These are phyloP conservation scores for Notothenia rossii DNA, from an alignment of 2,113 vertebrate genomes.

Conservation along the genomic window DNA sequence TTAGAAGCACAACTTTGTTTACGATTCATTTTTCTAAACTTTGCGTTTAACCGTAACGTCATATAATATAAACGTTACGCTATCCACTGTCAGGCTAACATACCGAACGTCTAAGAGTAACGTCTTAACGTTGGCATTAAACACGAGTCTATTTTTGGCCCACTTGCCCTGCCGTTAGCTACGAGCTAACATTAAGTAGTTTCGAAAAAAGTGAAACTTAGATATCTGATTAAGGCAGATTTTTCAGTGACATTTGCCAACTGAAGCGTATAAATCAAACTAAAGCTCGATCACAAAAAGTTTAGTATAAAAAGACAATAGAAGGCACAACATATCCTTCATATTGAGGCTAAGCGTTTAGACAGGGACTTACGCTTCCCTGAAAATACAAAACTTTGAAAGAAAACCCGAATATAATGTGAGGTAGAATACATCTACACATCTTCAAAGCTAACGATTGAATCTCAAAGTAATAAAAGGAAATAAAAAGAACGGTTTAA, in stretches of 20 bases:
- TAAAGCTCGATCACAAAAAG: background rate
- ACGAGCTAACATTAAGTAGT: background rate
- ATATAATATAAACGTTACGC: background rate
- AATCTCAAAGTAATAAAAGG: background rate
- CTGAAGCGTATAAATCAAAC: background rate
- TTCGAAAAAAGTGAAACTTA: background rate
- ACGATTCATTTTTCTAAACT: background rate
- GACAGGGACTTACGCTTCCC: background rate
- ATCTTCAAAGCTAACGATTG: accelerated
- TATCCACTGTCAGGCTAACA: background rate
- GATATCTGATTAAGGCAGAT: background rate
- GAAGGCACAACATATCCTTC: accelerated
- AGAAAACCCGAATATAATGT: background rate
- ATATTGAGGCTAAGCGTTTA: background rate
- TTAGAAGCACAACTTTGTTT: accelerated
- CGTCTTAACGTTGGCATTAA: accelerated
- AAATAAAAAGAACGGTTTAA: conserved; percentile 16
- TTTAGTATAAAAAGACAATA: accelerated
- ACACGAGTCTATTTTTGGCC: background rate
- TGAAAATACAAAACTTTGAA: background rate
- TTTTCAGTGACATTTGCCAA: background rate
- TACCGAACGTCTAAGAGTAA: background rate
- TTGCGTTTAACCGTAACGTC: too few species aligned
- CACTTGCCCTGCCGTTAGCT: background rate
- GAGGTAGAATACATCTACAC: accelerated